phyloP scores from a whole-genome alignment of 2,888 invertebrate genomes.

The Lydus trimaculatus region DNA sequence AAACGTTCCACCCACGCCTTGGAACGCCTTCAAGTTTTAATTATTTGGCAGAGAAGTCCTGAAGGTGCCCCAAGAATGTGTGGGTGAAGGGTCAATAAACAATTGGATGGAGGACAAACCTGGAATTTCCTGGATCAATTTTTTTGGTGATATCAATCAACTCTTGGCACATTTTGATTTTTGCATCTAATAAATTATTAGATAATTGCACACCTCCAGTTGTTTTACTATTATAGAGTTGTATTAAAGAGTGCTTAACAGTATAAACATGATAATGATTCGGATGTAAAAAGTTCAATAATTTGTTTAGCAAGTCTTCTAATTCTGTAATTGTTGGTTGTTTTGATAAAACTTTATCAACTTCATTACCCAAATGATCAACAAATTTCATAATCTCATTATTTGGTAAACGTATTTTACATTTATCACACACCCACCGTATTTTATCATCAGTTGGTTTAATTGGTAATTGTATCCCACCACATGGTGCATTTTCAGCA shows the following conservation, averaged over 20 bases:
- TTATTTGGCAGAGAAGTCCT: too few species aligned
- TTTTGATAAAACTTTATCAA: constrained; percentile 68
- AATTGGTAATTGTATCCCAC: constrained; percentile 72
- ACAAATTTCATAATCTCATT: constrained; percentile 70
- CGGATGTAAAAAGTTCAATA: constrained; percentile 70
- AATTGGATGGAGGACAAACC: constrained; percentile 51
- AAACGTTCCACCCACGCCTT: too few species aligned
- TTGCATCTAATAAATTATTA: constrained; percentile 67
- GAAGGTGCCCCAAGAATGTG: too few species aligned
- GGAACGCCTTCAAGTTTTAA: too few species aligned
- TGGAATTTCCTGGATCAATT: constrained; percentile 73
- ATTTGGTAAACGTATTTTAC: constrained; percentile 68
- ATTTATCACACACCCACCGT: constrained; percentile 72
- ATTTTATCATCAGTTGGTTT: constrained; percentile 68
- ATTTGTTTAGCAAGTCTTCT: constrained; percentile 71
- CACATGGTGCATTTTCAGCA: constrained; percentile 66
- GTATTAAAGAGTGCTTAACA: constrained; percentile 73
- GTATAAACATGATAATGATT: constrained; percentile 73
- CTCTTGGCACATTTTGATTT: constrained; percentile 70
- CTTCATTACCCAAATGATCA: constrained; percentile 74
- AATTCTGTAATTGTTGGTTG: constrained; percentile 64
- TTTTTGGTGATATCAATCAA: constrained; percentile 67
- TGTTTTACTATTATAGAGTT: constrained; percentile 75
- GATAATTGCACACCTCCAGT: constrained; percentile 68
- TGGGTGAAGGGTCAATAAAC: too few species aligned